Percentiles rank a stretch among this genome's conserved stretches.
Conservation (phyloP, 2,888 invertebrate species). For the Lampropteryx suffumata region DNA sequence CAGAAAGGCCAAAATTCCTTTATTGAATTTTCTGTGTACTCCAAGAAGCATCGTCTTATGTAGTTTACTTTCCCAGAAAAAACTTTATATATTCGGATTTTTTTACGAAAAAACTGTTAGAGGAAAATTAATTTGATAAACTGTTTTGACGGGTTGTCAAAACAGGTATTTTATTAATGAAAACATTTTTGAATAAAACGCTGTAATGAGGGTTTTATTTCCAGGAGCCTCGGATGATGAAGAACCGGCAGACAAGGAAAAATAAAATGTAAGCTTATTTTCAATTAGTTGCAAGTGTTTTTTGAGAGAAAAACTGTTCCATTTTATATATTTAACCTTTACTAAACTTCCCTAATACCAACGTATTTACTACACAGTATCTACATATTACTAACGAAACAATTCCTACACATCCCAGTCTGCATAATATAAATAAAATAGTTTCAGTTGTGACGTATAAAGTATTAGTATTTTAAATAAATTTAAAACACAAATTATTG, state of each 20-base stretch:
- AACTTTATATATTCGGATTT: neutral
- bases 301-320: neutral
- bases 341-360: too few species aligned
- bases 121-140: slow-evolving; percentile 5
- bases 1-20: slow-evolving; percentile 38
- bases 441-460: too few species aligned
- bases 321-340: too few species aligned
- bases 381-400: too few species aligned
- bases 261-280: slow-evolving; percentile 17
- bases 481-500: neutral
- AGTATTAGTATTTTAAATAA: too few species aligned
- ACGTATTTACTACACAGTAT: too few species aligned
- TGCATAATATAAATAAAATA: too few species aligned
- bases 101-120: neutral
- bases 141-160: slow-evolving; percentile 9
- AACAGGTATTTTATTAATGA: slow-evolving; percentile 8
- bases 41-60: neutral
- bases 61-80: slow-evolving; percentile 8
- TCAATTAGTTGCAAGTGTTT: neutral
- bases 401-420: too few species aligned
- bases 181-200: slow-evolving; percentile 5
- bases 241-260: slow-evolving; percentile 13
- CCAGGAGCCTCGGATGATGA: slow-evolving; percentile 23
- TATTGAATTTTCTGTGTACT: slow-evolving; percentile 48
- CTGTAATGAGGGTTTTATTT: slow-evolving; percentile 9